Conservation (phyloP, 2,113 vertebrate genomes). For the Odontesthes bonariensis region DNA sequence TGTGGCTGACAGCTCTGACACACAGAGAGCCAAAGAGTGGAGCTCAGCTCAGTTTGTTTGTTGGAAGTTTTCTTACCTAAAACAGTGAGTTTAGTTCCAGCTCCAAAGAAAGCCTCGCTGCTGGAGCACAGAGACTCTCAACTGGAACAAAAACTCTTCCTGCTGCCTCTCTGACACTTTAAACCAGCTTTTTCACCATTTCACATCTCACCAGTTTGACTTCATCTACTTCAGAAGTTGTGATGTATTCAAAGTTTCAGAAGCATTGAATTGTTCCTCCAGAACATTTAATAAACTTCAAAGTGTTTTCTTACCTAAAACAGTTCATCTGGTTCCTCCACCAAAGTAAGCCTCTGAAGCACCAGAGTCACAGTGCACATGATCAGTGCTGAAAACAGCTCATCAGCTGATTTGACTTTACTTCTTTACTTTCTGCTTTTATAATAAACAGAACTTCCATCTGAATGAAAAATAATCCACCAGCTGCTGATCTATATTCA, state of each 20-base stretch:
- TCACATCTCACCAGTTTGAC: no score
- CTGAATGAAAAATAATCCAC: neutral
- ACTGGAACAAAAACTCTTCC: slow-evolving; percentile 55
- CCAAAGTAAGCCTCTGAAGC: neutral
- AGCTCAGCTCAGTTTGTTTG: neutral
- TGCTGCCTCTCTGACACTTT: slow-evolving; percentile 5
- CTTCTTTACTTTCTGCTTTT: neutral
- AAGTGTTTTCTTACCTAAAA: slow-evolving; percentile 33
- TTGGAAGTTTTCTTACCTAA: slow-evolving; percentile 71
- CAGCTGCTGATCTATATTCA: neutral
- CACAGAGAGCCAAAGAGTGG: neutral
- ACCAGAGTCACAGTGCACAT: neutral
- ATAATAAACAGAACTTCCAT: neutral
- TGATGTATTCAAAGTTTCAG: no score
- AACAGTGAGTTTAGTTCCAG: slow-evolving; percentile 78
- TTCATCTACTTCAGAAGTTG: no score
- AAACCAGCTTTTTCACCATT: neutral
- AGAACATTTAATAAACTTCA: neutral
- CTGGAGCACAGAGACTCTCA: slow-evolving; percentile 64
- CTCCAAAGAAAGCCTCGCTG: slow-evolving; percentile 62
- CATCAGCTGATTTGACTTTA: neutral
- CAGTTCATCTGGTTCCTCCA: slow-evolving; percentile 17
- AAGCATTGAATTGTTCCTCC: no score
- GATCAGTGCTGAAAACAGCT: neutral
- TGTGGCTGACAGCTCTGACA: no score